phyloP scores from a whole-genome alignment of 2,113 vertebrate species.

The Rana temporaria region DNA sequence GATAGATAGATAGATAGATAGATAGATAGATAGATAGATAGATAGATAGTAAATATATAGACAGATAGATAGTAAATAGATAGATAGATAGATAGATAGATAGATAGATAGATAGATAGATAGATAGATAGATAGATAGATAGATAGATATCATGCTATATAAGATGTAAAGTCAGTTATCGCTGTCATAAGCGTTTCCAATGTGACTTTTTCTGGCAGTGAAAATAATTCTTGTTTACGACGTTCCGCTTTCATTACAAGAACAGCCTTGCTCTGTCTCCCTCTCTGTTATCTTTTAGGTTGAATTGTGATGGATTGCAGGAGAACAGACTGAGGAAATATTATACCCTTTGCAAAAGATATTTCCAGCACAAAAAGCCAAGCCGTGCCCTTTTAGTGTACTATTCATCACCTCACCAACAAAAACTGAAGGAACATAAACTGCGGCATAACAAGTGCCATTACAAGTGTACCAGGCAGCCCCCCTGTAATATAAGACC shows the following conservation, averaged over 20 bases:
- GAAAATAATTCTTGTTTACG: slow-evolving; percentile 19
- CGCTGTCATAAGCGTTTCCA: slow-evolving; percentile 11
- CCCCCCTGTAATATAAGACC: slow-evolving; percentile 40
- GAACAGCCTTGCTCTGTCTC: slow-evolving; percentile 2
- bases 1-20: too few species aligned
- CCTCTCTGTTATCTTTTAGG: slow-evolving; percentile 46
- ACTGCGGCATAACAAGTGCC: slow-evolving; percentile 39
- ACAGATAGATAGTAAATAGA: too few species aligned
- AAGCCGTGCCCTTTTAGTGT: slow-evolving; percentile 51
- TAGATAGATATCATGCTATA: too few species aligned
- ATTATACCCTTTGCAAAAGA: slow-evolving; percentile 55
- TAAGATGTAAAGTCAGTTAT: neutral
- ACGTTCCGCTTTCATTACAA: slow-evolving; percentile 26
- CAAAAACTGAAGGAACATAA: slow-evolving; percentile 37
- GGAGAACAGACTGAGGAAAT: slow-evolving; percentile 52
- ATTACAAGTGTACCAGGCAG: slow-evolving; percentile 38
- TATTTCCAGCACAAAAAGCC: slow-evolving; percentile 55
- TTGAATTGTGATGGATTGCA: slow-evolving; percentile 52
- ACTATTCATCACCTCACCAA: slow-evolving; percentile 41
- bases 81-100: too few species aligned
- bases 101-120: too few species aligned
- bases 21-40: too few species aligned
- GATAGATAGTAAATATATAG: too few species aligned
- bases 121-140: too few species aligned
- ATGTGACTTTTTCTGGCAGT: neutral